Evolutionary conservation across 2,888 invertebrate genomes (phyloP).

Genomic region (Pyrocoelia pectoralis): DNA sequence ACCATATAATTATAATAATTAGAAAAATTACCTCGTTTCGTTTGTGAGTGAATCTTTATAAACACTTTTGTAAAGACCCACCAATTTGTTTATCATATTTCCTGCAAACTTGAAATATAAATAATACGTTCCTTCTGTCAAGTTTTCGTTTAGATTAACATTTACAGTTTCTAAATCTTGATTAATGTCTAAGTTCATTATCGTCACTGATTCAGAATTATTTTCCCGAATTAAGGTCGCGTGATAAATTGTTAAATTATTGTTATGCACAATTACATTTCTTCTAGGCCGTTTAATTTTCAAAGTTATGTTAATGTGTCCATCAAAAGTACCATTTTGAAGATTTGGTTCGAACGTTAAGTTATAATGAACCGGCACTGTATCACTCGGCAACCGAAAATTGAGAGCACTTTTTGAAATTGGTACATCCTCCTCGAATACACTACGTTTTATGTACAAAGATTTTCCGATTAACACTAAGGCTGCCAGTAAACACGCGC

Average conservation of each 20-base stretch:
- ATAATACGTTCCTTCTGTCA: conserved; percentile 61
- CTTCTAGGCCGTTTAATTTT: conserved; percentile 40
- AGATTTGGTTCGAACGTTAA: conserved; percentile 71
- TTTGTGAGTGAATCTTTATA: conserved; percentile 60
- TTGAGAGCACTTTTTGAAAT: conserved; percentile 4
- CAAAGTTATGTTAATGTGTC: conserved; percentile 60
- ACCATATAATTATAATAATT: not conserved
- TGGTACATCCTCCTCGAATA: not conserved
- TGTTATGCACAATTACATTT: conserved; percentile 50
- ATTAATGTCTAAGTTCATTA: conserved; percentile 49
- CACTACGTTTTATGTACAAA: conserved; percentile 34
- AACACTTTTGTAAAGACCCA: conserved; percentile 76
- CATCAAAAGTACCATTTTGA: conserved; percentile 65
- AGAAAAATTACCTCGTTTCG: conserved; percentile 55
- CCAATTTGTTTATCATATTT: conserved; percentile 68
- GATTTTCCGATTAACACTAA: conserved; percentile 55
- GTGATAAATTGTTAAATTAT: conserved; percentile 48
- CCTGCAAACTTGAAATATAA: conserved; percentile 71
- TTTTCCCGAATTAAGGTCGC: conserved; percentile 43
- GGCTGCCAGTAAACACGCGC: conserved; percentile 53
- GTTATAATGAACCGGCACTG: conserved; percentile 70
- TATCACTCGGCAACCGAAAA: conserved; percentile 64
- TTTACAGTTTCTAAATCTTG: conserved; percentile 48
- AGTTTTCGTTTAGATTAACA: conserved; percentile 46
- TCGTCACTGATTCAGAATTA: conserved; percentile 36